phyloP scores from a whole-genome alignment of 2,888 invertebrate genomes.

The Zygaena filipendulae region DNA sequence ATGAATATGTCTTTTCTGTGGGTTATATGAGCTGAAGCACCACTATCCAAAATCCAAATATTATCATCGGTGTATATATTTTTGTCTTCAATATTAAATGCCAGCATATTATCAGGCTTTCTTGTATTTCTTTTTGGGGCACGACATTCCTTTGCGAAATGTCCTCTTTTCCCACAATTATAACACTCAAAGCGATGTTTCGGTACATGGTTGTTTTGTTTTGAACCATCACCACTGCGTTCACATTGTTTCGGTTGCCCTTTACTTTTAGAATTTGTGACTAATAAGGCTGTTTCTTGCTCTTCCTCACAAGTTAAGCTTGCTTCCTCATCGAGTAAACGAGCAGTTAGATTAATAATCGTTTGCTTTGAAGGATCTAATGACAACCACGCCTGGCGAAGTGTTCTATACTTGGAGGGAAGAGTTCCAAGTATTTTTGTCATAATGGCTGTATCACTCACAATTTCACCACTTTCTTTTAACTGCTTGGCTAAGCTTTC shows the following conservation, averaged over 20 bases:
- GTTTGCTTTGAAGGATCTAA: slow-evolving; percentile 14
- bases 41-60: slow-evolving; percentile 20
- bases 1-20: slow-evolving; percentile 16
- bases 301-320: slow-evolving; percentile 9
- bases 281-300: background rate
- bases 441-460: slow-evolving; percentile 21
- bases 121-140: slow-evolving; percentile 12
- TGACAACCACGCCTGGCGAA: slow-evolving; percentile 12
- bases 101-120: too few species aligned
- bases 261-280: too few species aligned
- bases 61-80: slow-evolving; percentile 5
- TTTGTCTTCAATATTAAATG: slow-evolving; percentile 6
- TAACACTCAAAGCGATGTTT: slow-evolving; percentile 20
- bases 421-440: slow-evolving; percentile 22
- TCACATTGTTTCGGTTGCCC: slow-evolving; percentile 1
- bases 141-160: slow-evolving; percentile 20
- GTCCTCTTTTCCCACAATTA: slow-evolving; percentile 19
- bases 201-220: slow-evolving; percentile 8
- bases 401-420: slow-evolving; percentile 9
- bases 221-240: background rate
- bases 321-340: slow-evolving; percentile 17
- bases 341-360: slow-evolving; percentile 18
- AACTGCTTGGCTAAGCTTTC: too few species aligned
- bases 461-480: too few species aligned
- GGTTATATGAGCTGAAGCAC: slow-evolving; percentile 20